phyloP scores from a whole-genome alignment of 2,113 vertebrate species.

The Protomyctophum bolini region DNA sequence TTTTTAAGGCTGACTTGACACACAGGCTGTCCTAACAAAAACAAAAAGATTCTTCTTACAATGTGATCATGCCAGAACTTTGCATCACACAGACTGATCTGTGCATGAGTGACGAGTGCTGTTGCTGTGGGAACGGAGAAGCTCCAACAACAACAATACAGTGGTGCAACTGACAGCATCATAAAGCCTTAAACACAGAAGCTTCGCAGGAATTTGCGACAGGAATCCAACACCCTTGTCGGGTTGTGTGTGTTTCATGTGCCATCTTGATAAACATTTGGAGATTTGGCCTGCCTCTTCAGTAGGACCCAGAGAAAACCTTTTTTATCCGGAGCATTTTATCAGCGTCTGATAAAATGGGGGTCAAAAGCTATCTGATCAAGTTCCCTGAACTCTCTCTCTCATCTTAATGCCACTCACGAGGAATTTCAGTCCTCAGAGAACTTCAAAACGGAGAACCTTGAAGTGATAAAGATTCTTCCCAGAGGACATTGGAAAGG shows the following conservation, averaged over 20 bases:
- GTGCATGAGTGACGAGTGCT: slow-evolving; percentile 48
- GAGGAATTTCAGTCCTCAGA: slow-evolving; percentile 13
- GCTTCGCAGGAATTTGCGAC: not conserved
- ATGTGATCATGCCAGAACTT: slow-evolving; percentile 41
- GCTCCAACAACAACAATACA: slow-evolving; percentile 56
- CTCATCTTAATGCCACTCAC: slow-evolving; percentile 19
- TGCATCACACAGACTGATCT: slow-evolving; percentile 55
- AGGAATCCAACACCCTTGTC: not conserved
- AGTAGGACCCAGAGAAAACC: not conserved
- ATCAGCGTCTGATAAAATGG: not conserved
- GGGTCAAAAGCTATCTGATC: not conserved
- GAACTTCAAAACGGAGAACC: slow-evolving; percentile 45
- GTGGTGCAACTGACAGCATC: slow-evolving; percentile 34
- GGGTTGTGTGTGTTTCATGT: not conserved
- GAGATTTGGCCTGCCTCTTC: not conserved
- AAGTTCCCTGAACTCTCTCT: slow-evolving; percentile 12
- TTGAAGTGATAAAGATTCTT: slow-evolving; percentile 46
- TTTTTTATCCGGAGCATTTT: not conserved
- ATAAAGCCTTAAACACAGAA: not conserved
- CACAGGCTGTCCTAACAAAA: slow-evolving; percentile 31
- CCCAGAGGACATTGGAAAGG: slow-evolving; percentile 35
- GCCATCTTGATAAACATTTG: not conserved
- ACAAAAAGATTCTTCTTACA: not conserved
- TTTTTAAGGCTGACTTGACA: slow-evolving; percentile 4
- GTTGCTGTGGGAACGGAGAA: slow-evolving; percentile 56